Evolutionary conservation across 2,888 invertebrate species (phyloP).

Genomic region (Cataglyphis cursor): DNA sequence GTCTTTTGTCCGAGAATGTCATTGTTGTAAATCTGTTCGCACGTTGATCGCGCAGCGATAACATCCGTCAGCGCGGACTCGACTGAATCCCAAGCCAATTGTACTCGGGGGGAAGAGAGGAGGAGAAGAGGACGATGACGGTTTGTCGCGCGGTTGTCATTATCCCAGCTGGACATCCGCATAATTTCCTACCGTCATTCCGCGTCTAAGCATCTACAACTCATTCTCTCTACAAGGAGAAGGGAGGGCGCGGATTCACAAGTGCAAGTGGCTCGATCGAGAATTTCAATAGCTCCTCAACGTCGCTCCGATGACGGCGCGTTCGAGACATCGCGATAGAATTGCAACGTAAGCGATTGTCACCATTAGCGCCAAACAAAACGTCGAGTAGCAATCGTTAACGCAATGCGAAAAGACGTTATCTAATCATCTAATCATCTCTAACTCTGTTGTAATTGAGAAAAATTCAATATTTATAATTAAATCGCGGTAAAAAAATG

Average conservation of each 20-base stretch:
- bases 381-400: slow-evolving; percentile 13
- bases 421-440: slow-evolving; percentile 27
- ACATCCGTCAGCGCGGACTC: slow-evolving; percentile 71
- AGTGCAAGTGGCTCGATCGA: slow-evolving; percentile 56
- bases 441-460: background rate
- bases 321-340: slow-evolving; percentile 5
- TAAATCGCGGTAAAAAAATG: background rate
- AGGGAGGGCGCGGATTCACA: slow-evolving; percentile 33
- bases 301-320: slow-evolving; percentile 47
- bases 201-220: slow-evolving; percentile 75
- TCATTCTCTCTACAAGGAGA: slow-evolving; percentile 67
- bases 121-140: slow-evolving; percentile 51
- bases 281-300: slow-evolving; percentile 40
- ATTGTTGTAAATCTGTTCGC: slow-evolving; percentile 51
- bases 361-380: slow-evolving; percentile 30
- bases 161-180: slow-evolving; percentile 82
- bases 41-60: slow-evolving; percentile 71
- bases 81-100: slow-evolving; percentile 71
- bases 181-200: slow-evolving; percentile 80
- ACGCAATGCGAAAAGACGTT: slow-evolving; percentile 7
- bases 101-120: slow-evolving; percentile 41
- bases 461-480: slow-evolving; percentile 5
- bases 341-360: slow-evolving; percentile 52
- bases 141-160: slow-evolving; percentile 73
- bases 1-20: slow-evolving; percentile 30